A percentile compares a stretch with the other conserved stretches of the same genome.
phyloP scores from a whole-genome alignment of 2,888 invertebrate species.

The Hylaea fasciaria region DNA sequence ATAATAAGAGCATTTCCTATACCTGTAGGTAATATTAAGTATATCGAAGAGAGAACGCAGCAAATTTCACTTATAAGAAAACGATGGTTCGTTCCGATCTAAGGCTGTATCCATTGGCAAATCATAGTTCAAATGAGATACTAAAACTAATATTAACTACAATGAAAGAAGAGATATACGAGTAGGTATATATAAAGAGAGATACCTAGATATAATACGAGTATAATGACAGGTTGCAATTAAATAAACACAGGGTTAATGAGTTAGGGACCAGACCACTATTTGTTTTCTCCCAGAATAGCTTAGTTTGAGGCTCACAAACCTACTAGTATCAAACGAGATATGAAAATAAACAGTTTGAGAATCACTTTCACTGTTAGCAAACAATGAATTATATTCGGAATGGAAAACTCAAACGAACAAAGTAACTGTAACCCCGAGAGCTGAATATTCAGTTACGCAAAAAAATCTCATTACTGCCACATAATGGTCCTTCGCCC shows the following conservation, averaged over 20 bases:
- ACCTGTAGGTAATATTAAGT: too few species aligned
- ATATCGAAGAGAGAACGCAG: neutral
- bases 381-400: too few species aligned
- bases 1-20: neutral
- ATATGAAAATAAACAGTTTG: neutral
- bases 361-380: too few species aligned
- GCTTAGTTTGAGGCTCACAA: neutral
- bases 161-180: slow-evolving; percentile 2
- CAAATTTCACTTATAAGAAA: neutral
- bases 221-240: neutral
- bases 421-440: neutral
- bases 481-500: slow-evolving; percentile 19
- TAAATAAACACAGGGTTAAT: slow-evolving; percentile 13
- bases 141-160: slow-evolving; percentile 11
- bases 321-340: neutral
- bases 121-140: neutral
- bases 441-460: slow-evolving; percentile 17
- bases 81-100: neutral
- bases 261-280: slow-evolving; percentile 5
- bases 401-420: neutral
- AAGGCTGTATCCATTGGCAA: neutral
- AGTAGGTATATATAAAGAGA: too few species aligned
- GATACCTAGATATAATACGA: too few species aligned
- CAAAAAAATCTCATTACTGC: slow-evolving; percentile 8
- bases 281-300: neutral